A percentile compares a stretch with the other conserved stretches of the same genome.
Evolutionary conservation across 2,797 vertebrate genomes (phyloP).

Genomic region (Morelia viridis): DNA sequence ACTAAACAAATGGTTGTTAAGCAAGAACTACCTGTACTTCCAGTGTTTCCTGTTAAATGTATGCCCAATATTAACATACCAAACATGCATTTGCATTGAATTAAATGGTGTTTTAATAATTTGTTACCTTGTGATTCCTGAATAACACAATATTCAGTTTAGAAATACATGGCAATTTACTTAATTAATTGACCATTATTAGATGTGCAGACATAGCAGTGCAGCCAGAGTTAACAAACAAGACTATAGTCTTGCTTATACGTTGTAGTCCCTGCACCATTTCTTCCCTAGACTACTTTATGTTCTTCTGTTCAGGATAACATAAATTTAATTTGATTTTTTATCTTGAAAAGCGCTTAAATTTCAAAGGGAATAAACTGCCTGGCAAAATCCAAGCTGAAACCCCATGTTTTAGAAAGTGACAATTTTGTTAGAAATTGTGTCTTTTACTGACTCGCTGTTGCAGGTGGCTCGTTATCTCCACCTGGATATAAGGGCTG

Average conservation of each 20-base stretch:
- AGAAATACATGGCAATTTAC: not conserved
- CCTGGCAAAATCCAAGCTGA: not conserved
- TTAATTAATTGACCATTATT: not conserved
- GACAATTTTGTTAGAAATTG: constrained; percentile 24
- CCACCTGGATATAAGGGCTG: constrained; percentile 22
- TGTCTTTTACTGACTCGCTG: constrained; percentile 28
- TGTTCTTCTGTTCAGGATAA: not conserved
- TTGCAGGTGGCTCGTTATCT: constrained; percentile 32
- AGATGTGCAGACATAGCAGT: not conserved
- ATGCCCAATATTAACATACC: not conserved
- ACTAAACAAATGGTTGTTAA: not conserved
- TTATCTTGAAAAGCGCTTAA: not conserved
- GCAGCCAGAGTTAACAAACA: not conserved
- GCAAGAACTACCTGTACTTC: not conserved
- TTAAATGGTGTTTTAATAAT: not conserved
- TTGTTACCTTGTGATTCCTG: not conserved
- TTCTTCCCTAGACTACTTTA: not conserved
- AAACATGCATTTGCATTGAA: not conserved
- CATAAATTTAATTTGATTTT: not conserved
- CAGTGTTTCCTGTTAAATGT: not conserved
- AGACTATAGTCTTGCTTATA: not conserved
- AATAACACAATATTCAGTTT: not conserved
- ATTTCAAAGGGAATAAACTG: not conserved
- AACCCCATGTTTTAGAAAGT: not conserved
- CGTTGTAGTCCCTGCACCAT: not conserved